A percentile compares a stretch with the other conserved stretches of the same genome.
These are phyloP conservation scores for Echinometra lucunter DNA, from an alignment of 53 echinoderm and acorn worm species.

Conservation along the genomic window DNA sequence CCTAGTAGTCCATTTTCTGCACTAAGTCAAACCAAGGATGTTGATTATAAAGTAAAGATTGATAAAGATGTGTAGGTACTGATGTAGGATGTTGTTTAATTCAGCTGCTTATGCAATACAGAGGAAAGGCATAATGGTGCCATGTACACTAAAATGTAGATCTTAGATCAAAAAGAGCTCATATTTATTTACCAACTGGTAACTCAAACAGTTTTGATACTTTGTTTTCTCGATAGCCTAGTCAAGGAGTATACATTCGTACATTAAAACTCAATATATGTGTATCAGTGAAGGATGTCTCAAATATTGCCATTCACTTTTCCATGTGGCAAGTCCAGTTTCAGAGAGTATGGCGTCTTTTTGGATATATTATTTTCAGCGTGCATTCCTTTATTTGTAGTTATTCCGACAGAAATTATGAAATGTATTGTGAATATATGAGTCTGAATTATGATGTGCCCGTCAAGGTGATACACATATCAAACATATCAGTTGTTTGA, in stretches of 20 bases:
- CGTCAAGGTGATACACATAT: background rate
- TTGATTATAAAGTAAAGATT: no score
- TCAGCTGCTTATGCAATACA: background rate
- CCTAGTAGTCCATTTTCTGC: background rate
- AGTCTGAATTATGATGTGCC: background rate
- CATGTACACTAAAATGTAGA: no score
- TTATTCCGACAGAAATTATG: background rate
- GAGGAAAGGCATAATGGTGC: background rate
- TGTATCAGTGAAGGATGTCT: background rate
- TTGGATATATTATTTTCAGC: background rate
- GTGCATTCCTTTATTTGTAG: background rate
- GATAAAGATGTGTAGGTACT: no score
- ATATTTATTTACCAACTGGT: background rate
- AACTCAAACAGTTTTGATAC: background rate
- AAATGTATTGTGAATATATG: background rate
- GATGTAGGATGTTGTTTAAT: no score
- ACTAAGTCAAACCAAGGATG: no score
- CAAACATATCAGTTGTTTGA: background rate
- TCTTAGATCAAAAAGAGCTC: no score
- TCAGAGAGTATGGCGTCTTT: background rate
- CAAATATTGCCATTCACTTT: background rate
- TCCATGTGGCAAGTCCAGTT: background rate
- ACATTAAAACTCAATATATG: background rate
- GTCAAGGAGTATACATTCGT: background rate
- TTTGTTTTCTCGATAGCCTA: background rate